These are phyloP conservation scores for Phalacrocorax brasilianus DNA, from an alignment of 2,113 vertebrate genomes.

Conservation along the genomic window DNA sequence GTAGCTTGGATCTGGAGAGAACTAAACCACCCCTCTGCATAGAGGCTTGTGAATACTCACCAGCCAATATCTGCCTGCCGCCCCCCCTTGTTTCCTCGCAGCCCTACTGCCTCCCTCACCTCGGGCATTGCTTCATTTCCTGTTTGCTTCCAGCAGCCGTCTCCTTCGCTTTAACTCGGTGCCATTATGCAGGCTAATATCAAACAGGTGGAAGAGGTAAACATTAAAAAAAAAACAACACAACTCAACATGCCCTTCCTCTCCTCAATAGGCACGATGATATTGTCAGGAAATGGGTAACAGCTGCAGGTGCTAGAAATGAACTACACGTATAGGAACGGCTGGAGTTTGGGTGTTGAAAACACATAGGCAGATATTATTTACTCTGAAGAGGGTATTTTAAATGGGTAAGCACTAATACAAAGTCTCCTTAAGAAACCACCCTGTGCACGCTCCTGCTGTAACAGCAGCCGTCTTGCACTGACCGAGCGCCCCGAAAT, in stretches of 20 bases:
- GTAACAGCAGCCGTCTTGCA: fast-evolving
- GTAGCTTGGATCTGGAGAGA: not conserved
- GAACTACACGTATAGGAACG: not conserved
- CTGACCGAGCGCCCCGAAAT: fast-evolving
- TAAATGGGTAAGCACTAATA: not conserved
- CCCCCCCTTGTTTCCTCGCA: not conserved
- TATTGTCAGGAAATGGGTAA: slow-evolving; percentile 52
- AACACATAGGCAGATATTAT: not conserved
- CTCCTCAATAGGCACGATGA: slow-evolving; percentile 23
- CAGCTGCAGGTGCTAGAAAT: slow-evolving; percentile 51
- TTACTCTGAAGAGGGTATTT: not conserved
- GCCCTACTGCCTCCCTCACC: not conserved
- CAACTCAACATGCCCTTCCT: slow-evolving; percentile 17
- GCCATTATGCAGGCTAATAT: slow-evolving; percentile 2
- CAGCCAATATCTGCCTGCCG: too few relatives aligned
- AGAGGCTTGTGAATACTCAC: not conserved
- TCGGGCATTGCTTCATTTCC: slow-evolving; percentile 22
- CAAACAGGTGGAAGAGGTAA: slow-evolving; percentile 53
- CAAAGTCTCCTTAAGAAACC: not conserved
- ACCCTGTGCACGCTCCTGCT: not conserved
- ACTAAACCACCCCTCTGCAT: not conserved
- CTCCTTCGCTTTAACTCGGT: not conserved
- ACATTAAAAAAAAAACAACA: not conserved
- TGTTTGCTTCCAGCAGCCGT: slow-evolving; percentile 8
- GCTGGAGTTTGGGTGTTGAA: not conserved